These are phyloP conservation scores for Limnephilus marmoratus DNA, from an alignment of 2,888 invertebrate genomes.

Conservation along the genomic window DNA sequence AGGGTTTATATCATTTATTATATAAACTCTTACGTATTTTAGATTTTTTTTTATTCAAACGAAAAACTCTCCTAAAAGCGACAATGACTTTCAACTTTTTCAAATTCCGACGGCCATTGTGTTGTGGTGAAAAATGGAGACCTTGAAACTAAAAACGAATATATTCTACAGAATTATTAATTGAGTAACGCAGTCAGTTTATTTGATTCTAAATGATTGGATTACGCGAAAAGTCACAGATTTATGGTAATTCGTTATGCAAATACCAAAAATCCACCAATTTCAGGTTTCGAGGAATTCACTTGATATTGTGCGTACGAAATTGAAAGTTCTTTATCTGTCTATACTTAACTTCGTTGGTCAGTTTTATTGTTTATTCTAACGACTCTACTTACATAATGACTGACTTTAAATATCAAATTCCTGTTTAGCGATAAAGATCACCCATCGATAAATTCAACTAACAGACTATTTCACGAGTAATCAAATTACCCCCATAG, in stretches of 20 bases:
- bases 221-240: conserved; percentile 25
- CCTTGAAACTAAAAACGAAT: neutral
- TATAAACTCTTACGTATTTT: neutral
- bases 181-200: neutral
- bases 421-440: neutral
- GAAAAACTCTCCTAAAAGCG: neutral
- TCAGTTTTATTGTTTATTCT: neutral
- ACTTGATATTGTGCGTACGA: neutral
- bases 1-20: neutral
- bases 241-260: conserved; percentile 28
- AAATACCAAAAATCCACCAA: neutral
- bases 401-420: neutral
- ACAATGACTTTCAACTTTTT: neutral
- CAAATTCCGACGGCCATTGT: neutral
- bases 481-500: neutral
- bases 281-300: neutral
- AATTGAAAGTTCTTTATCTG: neutral
- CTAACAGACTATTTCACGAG: neutral
- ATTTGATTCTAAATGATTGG: neutral
- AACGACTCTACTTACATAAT: neutral
- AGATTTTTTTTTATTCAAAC: neutral
- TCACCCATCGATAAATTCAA: neutral
- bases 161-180: neutral
- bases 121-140: neutral
- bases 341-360: neutral